Base-by-base conservation (phyloP, 2,888 invertebrate species). In the Nesidiocoris tenuis region DNA sequence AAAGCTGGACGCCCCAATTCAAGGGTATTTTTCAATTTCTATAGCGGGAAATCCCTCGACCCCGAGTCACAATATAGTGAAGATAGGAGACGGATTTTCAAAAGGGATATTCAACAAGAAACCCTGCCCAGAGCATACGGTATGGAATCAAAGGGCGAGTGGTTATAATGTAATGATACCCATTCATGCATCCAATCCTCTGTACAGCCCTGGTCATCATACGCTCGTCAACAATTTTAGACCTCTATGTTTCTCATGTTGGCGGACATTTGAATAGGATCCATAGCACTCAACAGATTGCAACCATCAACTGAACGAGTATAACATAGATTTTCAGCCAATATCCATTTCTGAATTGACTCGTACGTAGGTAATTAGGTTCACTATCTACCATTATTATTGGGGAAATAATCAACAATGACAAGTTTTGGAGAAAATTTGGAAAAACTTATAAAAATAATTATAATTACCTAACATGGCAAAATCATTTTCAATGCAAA, bases 111-210 rank as follows among this genome's bases (percentile, higher is more conserved):
- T 23, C n/a, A 1, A 21, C 25, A 24, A 17, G 24, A 23, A 64
- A n/a, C 64, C 5, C 7, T 64, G 16, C 61, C 17, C 61, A 19
- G 23, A 24, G 12, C 64, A 64, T 22, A 64, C n/a, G 64, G 39
- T 12, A 12, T 12, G 12, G 64, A 64, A 23, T 64, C 64, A 64
- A 64, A 64, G 23, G 39, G 64, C 22, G 25, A 64, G 24, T n/a
- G 22, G 64, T 12, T 64, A 24, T 64, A 64, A 64, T 64, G 64
- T 23, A 64, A 64, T 64, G 64, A 64, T 64, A 64, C 64, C 64
- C 24, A 64, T 64, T 64, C 64, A 64, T 64, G 24, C 5, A 39
- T 12, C 12, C 39, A 3, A 39, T 39, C 39, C 39, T 39, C 39
- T 39, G 39, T n/a, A n/a, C n/a, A n/a, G n/a, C 39, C 12, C 39